These are phyloP conservation scores for Lagocephalus sceleratus DNA, from an alignment of 2,797 vertebrate species.

Conservation along the genomic window DNA sequence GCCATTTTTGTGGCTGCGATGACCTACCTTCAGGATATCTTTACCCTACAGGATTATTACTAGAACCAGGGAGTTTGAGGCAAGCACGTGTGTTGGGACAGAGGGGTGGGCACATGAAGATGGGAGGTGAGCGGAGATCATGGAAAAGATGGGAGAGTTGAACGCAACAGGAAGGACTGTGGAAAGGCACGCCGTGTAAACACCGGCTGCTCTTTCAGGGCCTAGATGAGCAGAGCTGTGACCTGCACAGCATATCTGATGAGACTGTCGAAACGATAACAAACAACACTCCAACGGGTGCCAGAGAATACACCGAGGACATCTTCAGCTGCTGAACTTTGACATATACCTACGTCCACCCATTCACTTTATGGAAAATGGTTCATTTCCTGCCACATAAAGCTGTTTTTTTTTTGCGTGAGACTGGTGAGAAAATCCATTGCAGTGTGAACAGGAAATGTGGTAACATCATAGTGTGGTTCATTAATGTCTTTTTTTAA, in stretches of 20 bases:
- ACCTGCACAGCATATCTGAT: slow-evolving; percentile 67
- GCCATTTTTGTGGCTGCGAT: neutral
- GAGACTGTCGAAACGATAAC: slow-evolving; percentile 64
- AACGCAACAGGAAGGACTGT: slow-evolving; percentile 71
- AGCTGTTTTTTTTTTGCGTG: no score
- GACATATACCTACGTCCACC: slow-evolving; percentile 41
- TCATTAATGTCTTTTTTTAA: no score
- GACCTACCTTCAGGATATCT: slow-evolving; percentile 3
- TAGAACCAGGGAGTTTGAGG: slow-evolving; percentile 43
- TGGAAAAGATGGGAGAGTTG: slow-evolving; percentile 67
- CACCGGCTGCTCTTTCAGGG: slow-evolving; percentile 32
- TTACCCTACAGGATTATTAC: slow-evolving; percentile 39
- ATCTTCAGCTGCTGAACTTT: slow-evolving; percentile 51
- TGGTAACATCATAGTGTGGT: neutral
- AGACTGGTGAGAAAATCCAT: no score
- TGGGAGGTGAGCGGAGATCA: slow-evolving; percentile 34
- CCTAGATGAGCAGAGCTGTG: slow-evolving; percentile 42
- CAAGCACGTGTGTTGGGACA: slow-evolving; percentile 8
- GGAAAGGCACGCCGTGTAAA: slow-evolving; percentile 58
- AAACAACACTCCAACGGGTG: slow-evolving; percentile 42
- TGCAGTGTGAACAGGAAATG: no score
- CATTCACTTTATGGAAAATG: slow-evolving; percentile 36
- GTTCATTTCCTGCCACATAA: slow-evolving; percentile 20
- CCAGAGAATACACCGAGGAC: slow-evolving; percentile 53
- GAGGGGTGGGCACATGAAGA: slow-evolving; percentile 13